Base-by-base conservation (phyloP, 1,140 invertebrate genomes). In the Frieseomelitta varia region DNA sequence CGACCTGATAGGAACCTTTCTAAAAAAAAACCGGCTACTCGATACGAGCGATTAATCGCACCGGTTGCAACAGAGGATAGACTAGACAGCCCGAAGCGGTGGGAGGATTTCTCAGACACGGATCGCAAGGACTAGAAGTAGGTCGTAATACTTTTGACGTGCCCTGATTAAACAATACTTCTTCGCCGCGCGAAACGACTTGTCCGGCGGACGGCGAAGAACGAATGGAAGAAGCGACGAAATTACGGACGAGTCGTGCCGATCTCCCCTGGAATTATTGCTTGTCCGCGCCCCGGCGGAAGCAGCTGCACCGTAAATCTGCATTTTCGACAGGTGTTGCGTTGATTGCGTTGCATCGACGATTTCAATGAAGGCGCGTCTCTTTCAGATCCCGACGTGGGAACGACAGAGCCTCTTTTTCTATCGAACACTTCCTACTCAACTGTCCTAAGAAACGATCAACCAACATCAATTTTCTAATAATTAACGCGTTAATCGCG, bases 291-390 rank as follows among this genome's bases (percentile, higher is more conserved):
- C 65, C 39, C 39, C 85, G 69, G 79, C 86, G 90, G 90, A 91
- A 91, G 77, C 91, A 91, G 91, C 90, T 91, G 91, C 89, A 39
- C 55, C 73, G 87, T 88, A 90, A 91, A 91, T 91, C 85, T 91
- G 90, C 91, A 91, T 91, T 91, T 88, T 90, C 90, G 86, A 90
- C 91, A 91, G 90, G 90, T 91, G 91, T 87, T 90, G 73, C 89
- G 83, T 85, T 89, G 86, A 90, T 90, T 81, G 67, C 86, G 53
- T 78, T 87, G 72, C 85, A 88, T 89, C 87, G 79, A 79, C 82
- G 82, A 85, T 82, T 69, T 56, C 61, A 63, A 58, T 53, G 72
- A 86, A 82, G 63, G 34, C 27, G 47, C 86, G 74, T 76, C 86
- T 84, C 79, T 79, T n/a, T 72, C 56, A 17, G 2, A 53, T 39